phyloP scores from a whole-genome alignment of 2,888 invertebrate species.

The Dione juno region DNA sequence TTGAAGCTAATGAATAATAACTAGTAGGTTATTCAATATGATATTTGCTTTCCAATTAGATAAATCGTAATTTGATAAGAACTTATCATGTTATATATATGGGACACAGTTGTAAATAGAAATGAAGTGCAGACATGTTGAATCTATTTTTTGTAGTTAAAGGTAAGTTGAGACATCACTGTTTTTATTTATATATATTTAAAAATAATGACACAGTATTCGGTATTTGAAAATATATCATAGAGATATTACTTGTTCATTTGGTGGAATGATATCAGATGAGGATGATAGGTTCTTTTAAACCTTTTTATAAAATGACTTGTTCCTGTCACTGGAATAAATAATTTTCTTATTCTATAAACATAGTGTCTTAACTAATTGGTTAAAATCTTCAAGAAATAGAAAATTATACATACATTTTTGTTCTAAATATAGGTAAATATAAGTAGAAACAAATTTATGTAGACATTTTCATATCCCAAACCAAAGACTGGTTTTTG shows the following conservation, averaged over 20 bases:
- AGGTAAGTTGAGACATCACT: constrained; percentile 41
- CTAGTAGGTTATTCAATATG: constrained; percentile 18
- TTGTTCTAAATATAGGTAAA: background rate
- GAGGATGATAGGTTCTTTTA: too few species aligned
- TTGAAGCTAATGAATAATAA: constrained; percentile 6
- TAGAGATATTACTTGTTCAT: background rate
- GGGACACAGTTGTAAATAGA: constrained; percentile 41
- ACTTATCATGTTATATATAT: constrained; percentile 41
- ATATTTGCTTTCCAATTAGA: constrained; percentile 48
- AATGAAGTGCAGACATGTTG: constrained; percentile 36
- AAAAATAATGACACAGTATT: background rate
- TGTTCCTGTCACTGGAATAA: too few species aligned
- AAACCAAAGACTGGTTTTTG: too few species aligned
- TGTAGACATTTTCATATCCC: too few species aligned
- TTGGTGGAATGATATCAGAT: too few species aligned
- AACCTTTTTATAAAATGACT: too few species aligned
- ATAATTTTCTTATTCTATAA: too few species aligned
- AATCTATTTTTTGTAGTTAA: constrained; percentile 10
- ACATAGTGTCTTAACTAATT: too few species aligned
- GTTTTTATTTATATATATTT: background rate
- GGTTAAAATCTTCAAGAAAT: too few species aligned
- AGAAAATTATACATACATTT: too few species aligned
- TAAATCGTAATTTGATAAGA: constrained; percentile 49
- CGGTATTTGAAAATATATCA: background rate
- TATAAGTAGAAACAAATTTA: background rate